Conservation (phyloP, 2,888 invertebrate genomes). For the Epinotia brunnichana region DNA sequence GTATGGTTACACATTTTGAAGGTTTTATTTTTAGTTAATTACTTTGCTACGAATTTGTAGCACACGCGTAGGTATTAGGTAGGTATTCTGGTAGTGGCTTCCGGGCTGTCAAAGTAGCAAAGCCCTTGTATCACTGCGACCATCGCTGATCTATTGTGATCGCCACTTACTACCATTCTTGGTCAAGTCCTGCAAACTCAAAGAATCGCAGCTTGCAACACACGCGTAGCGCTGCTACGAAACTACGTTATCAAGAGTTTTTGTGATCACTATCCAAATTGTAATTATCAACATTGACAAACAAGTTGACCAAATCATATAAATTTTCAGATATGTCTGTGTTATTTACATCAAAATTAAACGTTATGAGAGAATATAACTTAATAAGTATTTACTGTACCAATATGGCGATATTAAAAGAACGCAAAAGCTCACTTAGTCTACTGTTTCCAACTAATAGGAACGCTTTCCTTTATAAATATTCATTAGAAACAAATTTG, state of each 20-base stretch:
- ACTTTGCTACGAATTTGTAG: slow-evolving; percentile 33
- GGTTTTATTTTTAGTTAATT: not conserved
- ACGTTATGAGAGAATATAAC: too few species aligned
- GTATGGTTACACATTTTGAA: not conserved
- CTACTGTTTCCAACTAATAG: slow-evolving; percentile 21
- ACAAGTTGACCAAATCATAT: too few species aligned
- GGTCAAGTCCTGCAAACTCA: too few species aligned
- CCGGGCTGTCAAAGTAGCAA: too few species aligned
- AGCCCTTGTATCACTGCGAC: too few species aligned
- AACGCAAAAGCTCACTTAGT: slow-evolving; percentile 15
- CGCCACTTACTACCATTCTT: too few species aligned
- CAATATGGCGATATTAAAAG: not conserved
- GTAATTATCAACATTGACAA: too few species aligned
- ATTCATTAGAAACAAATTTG: slow-evolving; percentile 78
- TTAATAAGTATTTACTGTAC: not conserved
- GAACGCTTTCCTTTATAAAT: slow-evolving; percentile 53
- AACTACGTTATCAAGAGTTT: not conserved
- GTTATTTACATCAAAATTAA: too few species aligned
- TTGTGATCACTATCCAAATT: not conserved
- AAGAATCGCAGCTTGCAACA: too few species aligned
- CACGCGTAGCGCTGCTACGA: slow-evolving; percentile 18
- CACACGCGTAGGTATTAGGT: slow-evolving; percentile 18
- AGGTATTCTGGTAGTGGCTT: too few species aligned
- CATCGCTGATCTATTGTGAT: too few species aligned
- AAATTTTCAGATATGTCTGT: too few species aligned